These are phyloP conservation scores for Podarcis muralis DNA, from an alignment of 2,113 vertebrate species.

Conservation along the genomic window DNA sequence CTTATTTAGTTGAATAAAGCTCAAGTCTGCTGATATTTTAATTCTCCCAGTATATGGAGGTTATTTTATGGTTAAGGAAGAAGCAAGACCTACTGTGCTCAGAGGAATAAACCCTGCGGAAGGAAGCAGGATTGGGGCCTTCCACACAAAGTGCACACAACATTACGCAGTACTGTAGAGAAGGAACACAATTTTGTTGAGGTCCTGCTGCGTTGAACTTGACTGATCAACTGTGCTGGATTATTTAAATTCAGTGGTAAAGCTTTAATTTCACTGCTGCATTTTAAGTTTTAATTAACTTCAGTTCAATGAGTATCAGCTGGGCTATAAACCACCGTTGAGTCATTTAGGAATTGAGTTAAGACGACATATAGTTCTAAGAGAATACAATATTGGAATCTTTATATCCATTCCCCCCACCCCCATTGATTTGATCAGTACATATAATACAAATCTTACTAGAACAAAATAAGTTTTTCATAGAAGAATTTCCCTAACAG, in stretches of 20 bases:
- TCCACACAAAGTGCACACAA: not conserved
- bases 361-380: slow-evolving; percentile 46
- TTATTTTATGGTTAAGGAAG: not conserved
- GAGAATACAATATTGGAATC: slow-evolving; percentile 45
- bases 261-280: slow-evolving; percentile 76
- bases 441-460: not conserved
- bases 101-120: not conserved
- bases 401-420: slow-evolving; percentile 54
- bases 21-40: not conserved
- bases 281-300: slow-evolving; percentile 79
- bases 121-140: not conserved
- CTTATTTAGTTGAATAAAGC: too few species aligned
- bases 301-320: slow-evolving; percentile 72
- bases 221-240: slow-evolving; percentile 74
- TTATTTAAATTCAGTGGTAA: slow-evolving; percentile 67
- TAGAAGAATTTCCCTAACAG: not conserved
- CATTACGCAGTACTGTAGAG: not conserved
- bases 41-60: not conserved
- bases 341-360: slow-evolving; percentile 56
- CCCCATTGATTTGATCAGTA: not conserved
- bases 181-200: not conserved
- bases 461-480: not conserved
- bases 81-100: not conserved
- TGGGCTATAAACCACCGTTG: slow-evolving; percentile 49
- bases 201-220: slow-evolving; percentile 25